phyloP scores from a whole-genome alignment of 2,888 invertebrate species.

The Drosophila differens region DNA sequence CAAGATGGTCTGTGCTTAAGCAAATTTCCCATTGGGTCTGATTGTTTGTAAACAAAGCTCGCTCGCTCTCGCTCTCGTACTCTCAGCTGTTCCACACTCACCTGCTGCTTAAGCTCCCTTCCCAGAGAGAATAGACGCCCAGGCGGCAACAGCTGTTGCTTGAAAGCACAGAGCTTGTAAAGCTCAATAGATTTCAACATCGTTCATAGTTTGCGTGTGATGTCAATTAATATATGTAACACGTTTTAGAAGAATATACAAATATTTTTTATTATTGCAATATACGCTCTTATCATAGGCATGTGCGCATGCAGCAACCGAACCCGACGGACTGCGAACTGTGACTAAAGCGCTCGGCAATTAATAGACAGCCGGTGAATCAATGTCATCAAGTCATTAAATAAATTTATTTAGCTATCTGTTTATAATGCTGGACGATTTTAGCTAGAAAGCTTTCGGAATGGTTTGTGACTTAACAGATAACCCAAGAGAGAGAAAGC shows the following conservation, averaged over 20 bases:
- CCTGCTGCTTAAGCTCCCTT: conserved; percentile 60
- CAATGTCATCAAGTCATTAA: background rate
- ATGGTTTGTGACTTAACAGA: conserved; percentile 14
- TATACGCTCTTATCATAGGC: background rate
- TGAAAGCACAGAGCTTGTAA: background rate
- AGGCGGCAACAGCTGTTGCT: conserved; percentile 46
- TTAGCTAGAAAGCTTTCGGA: conserved; percentile 14
- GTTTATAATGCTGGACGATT: conserved; percentile 1
- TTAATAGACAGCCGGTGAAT: background rate
- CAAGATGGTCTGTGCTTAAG: conserved; percentile 29
- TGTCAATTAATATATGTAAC: background rate
- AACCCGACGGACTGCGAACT: background rate
- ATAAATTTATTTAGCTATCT: background rate
- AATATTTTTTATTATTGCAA: background rate
- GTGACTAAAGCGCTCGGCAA: conserved; percentile 23
- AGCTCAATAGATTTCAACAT: conserved; percentile 50
- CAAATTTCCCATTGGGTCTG: conserved; percentile 33
- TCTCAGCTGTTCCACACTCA: conserved; percentile 47
- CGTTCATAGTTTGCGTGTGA: background rate
- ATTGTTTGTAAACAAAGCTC: conserved; percentile 66
- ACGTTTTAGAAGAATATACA: background rate
- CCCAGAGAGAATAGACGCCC: conserved; percentile 31
- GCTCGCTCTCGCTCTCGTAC: background rate
- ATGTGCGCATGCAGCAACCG: conserved; percentile 25
- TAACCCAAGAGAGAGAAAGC: background rate